Base-by-base conservation (phyloP, 2,797 vertebrate genomes). In the Acipenser oxyrinchus region DNA sequence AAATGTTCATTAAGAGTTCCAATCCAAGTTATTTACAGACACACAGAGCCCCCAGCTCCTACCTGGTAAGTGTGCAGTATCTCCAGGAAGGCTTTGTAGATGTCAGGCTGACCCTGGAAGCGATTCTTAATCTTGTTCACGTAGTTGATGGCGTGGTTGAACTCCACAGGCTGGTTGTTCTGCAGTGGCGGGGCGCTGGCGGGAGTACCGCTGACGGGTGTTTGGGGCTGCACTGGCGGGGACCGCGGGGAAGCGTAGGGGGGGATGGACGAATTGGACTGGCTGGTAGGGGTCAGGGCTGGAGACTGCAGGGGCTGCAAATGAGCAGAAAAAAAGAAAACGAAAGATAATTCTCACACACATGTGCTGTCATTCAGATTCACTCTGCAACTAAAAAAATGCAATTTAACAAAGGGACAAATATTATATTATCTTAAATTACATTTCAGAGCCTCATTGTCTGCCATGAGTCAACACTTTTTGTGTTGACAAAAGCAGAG, bases 101-200 rank as follows among this genome's bases (percentile, higher is more conserved):
- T 98, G 78, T 99, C 97, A 9, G 97, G 97, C 78, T 99, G 96
- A 7, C 95, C 95, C 86, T 99, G 96, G 87, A 99, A 99, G 37
- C 97, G 93, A 73, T 99, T 99, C 84, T 99, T 99, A 79, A 99
- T 99, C 88, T 99, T 99, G 84, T 99, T 99, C 80, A 99, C 97
- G 6, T 99, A 99, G 82, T 99, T 99, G 81, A 99, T 99, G 72
- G 97, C 96, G 1, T 99, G 96, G 80, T 99, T 99, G 73, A 99
- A 99, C 86, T 99, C 97, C 70, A 99, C 96, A 0, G 96, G 97
- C 81, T 99, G 97, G 90, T 98, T 99, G 88, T 97, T 99, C 86
- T 98, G 97, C 74, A 94, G 89, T 60, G 94, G 92, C 0, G 95
- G 94, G 10, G 92, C 94, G 1, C 91, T 87, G 75, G 94, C 89